Base-by-base conservation (phyloP, 2,113 vertebrate species). In the Clarias batrachus region DNA sequence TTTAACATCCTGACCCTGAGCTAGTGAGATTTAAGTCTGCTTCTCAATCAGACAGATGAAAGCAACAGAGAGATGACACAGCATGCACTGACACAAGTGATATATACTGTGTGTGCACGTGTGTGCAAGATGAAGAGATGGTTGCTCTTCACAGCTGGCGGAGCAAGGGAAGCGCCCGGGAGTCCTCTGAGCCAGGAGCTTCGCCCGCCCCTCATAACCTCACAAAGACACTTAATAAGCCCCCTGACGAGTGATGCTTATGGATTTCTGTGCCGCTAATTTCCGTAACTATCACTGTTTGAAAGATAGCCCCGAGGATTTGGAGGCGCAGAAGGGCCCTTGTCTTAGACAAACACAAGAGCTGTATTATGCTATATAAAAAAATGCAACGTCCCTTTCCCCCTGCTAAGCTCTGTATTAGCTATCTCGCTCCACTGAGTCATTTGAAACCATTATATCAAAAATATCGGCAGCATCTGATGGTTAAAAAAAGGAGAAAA, bases 271-370 rank as follows among this genome's bases (percentile, higher is more conserved):
- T 94, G 92, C 96, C 54, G 92, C 96, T 98, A 97, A 98, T 99
- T 99, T 99, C 97, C 97, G 95, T 98, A 97, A 98, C 97, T 97
- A 97, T 97, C 96, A 95, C 96, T 94, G 97, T 96, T 94, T 99
- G 97, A 99, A 97, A 98, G 97, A 98, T 93, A 96, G 96, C 97
- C 94, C 87, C 90, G 90, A 94, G 96, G 95, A 97, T 96, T 96
- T 96, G 88, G 94, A 93, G 93, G 88, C 89, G 92, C 92, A 92
- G 93, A 93, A 94, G 92, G 95, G 92, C 94, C 92, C 95, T 95
- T 91, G 93, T 96, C 95, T 95, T 92, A 65, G 88, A 91, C 88
- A 93, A 94, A 96, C 94, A 99, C 97, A 97, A 95, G 96, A 96
- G 96, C 94, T 4, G 96, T 94, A 97, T 99, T 98, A 97, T 99